Evolutionary conservation across 1,140 invertebrate species (phyloP).

Genomic region (Sogatella furcifera): DNA sequence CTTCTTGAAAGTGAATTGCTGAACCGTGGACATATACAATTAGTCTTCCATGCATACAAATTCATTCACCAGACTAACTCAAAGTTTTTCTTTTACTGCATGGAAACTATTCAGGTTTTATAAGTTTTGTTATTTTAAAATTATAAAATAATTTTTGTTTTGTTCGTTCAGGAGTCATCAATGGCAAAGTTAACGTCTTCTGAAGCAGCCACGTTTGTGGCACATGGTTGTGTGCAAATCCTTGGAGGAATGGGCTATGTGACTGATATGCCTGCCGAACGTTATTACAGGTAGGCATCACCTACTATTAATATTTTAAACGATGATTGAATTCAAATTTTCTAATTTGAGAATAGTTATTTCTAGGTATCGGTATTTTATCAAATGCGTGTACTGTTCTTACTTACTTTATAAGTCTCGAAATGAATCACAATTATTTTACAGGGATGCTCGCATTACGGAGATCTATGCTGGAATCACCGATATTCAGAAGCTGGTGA

Average conservation of each 20-base stretch:
- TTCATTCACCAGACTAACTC: no score
- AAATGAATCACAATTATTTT: neutral
- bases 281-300: constrained; percentile 34
- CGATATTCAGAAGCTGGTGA: constrained; percentile 22
- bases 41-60: no score
- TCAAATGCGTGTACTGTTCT: no score
- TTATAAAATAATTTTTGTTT: no score
- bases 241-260: constrained; percentile 46
- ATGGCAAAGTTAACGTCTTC: constrained; percentile 92
- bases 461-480: constrained; percentile 30
- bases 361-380: no score
- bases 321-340: no score
- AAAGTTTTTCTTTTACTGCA: neutral
- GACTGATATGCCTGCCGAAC: constrained; percentile 46
- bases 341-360: no score
- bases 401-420: no score
- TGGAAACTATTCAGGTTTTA: no score
- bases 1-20: no score
- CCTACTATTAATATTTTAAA: neutral
- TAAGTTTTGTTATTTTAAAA: no score
- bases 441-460: constrained; percentile 31
- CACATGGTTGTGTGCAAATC: constrained; percentile 77
- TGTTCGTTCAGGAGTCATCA: constrained; percentile 61
- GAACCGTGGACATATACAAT: no score
- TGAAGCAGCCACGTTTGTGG: constrained; percentile 80